Conservation (phyloP, 2,888 invertebrate genomes). For the Galerucella nymphaeae region DNA sequence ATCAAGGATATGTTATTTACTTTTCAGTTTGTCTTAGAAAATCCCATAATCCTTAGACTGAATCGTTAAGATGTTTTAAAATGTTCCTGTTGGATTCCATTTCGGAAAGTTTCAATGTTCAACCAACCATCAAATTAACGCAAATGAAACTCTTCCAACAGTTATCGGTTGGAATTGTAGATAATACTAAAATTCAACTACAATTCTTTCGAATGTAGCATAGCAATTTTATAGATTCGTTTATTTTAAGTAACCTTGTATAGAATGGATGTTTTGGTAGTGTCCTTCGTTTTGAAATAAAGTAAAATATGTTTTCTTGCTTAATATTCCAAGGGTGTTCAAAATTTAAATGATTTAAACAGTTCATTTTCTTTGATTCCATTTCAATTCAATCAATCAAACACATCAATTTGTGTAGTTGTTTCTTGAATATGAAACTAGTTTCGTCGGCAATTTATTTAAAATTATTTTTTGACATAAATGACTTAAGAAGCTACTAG, state of each 20-base stretch:
- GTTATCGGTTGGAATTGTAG: neutral
- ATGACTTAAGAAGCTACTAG: too few relatives aligned
- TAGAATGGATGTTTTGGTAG: too few relatives aligned
- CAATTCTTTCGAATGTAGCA: neutral
- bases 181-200: neutral
- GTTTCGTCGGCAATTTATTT: too few relatives aligned
- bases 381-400: too few relatives aligned
- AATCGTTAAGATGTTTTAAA: neutral
- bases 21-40: neutral
- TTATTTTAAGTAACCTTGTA: neutral
- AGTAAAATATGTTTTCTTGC: too few relatives aligned
- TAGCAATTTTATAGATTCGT: neutral
- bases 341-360: too few relatives aligned
- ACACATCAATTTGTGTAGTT: too few relatives aligned
- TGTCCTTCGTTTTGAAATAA: too few relatives aligned
- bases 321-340: too few relatives aligned
- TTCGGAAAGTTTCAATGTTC: conserved; percentile 11
- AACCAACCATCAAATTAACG: conserved; percentile 13
- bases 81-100: neutral
- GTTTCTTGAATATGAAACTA: too few relatives aligned
- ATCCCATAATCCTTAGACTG: conserved; percentile 1
- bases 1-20: conserved; percentile 4
- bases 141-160: conserved; percentile 1
- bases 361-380: too few relatives aligned
- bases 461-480: too few relatives aligned